Base-by-base conservation (phyloP, 2,113 vertebrate genomes). In the Stomatorhinus ivindoensis region DNA sequence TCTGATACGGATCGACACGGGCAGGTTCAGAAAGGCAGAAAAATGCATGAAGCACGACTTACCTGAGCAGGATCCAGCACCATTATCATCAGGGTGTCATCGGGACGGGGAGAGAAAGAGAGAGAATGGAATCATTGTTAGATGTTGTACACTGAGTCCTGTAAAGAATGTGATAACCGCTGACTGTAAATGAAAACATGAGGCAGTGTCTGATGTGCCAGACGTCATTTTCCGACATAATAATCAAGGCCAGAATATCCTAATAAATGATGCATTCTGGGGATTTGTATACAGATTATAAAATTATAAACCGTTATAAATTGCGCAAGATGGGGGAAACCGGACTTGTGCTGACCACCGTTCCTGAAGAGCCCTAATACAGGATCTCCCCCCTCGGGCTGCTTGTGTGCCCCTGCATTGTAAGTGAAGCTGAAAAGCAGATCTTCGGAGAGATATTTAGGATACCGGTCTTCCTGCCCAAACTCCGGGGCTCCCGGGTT, bases 41-140 rank as follows among this genome's bases (percentile, higher is more conserved):
- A 88, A 44, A 39, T 87, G 44, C 61, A 89, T 15, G 24, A 39
- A 24, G 27, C 8, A 48, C 1, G 69, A 88, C 90, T 92, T 90
- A 92, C 92, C 89, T 91, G 61, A 90, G 84, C 82, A 87, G 9
- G 87, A 76, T 50, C 35, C 76, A 55, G 8, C 39, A n/a, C 13
- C 69, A 87, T 19, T 8, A 82, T 46, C 86, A 87, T 35, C 87
- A 42, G 44, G 3, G 46, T 85, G 84, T 46, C 39, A 44, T 83
- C 80, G 1, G 27, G 0, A 82, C 19, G 17, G 80, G 3, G 50
- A 88, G 35, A 86, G 17, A 50, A 44, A 90, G 35, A 88, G 8
- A 91, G 17, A 51, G n/a, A 15, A 47, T 7, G 84, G 19, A 76
- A 44, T 61, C 53, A 87, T 51, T 86, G 44, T 88, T 69, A 90